Conservation (phyloP, 37 sponge, comb jelly and placozoan genomes). For the Mnemiopsis leidyi region DNA sequence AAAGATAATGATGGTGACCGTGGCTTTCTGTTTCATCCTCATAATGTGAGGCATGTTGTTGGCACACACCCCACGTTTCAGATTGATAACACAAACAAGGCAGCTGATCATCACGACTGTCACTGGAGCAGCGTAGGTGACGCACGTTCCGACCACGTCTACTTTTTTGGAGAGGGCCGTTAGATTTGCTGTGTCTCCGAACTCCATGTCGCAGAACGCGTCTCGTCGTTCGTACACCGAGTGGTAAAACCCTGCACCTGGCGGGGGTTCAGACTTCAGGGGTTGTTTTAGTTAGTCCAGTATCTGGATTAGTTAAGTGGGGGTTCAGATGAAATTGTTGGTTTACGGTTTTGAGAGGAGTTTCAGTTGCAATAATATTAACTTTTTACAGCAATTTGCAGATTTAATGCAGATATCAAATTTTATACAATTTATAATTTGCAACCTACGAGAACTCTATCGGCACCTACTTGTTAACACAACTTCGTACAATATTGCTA, state of each 20-base stretch:
- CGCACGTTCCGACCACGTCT: background rate
- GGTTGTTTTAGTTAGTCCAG: no score
- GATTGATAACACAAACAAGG: background rate
- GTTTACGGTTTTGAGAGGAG: no score
- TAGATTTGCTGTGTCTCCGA: background rate
- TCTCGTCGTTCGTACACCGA: background rate
- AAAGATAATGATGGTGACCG: background rate
- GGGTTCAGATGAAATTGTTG: no score
- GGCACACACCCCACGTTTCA: background rate
- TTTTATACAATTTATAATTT: no score
- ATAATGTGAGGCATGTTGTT: background rate
- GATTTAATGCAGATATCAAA: no score
- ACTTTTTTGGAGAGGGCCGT: background rate
- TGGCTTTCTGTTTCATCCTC: background rate
- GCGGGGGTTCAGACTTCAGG: background rate
- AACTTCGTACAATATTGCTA: background rate
- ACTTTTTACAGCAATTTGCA: no score
- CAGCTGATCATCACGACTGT: background rate
- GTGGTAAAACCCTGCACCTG: background rate
- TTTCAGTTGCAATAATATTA: no score
- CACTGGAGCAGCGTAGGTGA: background rate
- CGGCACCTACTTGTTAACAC: background rate
- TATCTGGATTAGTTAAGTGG: no score
- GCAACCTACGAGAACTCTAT: no score
- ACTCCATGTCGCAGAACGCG: background rate